A percentile compares a stretch with the other conserved stretches of the same genome.
Conservation (phyloP, 2,888 invertebrate species). For the Parnassius smintheus region DNA sequence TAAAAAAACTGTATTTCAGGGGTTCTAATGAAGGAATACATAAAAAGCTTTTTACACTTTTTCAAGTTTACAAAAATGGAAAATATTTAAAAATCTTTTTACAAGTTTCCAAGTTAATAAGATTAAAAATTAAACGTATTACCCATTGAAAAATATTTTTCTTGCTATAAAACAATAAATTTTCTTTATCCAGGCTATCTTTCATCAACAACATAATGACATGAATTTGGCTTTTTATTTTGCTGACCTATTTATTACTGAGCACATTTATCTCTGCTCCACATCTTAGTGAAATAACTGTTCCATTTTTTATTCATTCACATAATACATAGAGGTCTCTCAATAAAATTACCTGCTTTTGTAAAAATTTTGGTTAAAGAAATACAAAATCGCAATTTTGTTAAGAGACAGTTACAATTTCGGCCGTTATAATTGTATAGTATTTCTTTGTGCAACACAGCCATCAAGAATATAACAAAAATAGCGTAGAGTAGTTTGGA, state of each 20-base stretch:
- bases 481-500: constrained; percentile 42
- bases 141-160: constrained; percentile 30
- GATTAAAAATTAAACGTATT: too few relatives aligned
- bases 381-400: constrained; percentile 63
- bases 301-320: constrained; percentile 54
- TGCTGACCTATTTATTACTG: constrained; percentile 76
- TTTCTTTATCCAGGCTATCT: constrained; percentile 44
- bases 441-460: constrained; percentile 67
- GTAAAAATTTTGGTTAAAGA: constrained; percentile 56
- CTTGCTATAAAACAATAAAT: constrained; percentile 76
- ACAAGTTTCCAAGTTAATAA: too few relatives aligned
- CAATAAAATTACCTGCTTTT: constrained; percentile 77
- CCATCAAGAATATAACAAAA: constrained; percentile 48
- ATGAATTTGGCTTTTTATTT: constrained; percentile 50
- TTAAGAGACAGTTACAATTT: constrained; percentile 78
- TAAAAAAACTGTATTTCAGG: too few relatives aligned
- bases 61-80: too few relatives aligned
- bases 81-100: too few relatives aligned
- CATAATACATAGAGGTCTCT: constrained; percentile 57
- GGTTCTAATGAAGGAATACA: too few relatives aligned
- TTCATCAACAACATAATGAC: constrained; percentile 68
- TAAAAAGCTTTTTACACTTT: too few relatives aligned
- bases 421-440: constrained; percentile 81
- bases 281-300: constrained; percentile 62
- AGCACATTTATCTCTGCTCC: constrained; percentile 51